Conservation (phyloP, 2,888 invertebrate species). For the Cantharis rufa region DNA sequence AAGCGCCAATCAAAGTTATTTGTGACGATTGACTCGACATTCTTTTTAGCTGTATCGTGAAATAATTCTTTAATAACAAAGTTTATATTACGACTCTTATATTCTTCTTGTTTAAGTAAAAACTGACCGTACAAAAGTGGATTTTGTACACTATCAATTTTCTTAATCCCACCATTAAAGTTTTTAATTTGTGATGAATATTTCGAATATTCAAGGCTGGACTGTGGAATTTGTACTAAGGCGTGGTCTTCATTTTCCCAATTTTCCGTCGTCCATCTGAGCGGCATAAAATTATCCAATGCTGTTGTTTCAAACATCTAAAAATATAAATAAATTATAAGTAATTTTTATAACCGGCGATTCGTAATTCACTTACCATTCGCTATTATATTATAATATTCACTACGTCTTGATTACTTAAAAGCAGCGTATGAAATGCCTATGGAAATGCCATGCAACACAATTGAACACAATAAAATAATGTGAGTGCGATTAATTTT, state of each 20-base stretch:
- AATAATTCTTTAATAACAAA: conserved; percentile 30
- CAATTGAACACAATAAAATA: too few species aligned
- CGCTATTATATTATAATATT: background rate
- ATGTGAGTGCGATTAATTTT: too few species aligned
- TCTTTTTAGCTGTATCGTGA: conserved; percentile 42
- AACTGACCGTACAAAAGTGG: conserved; percentile 42
- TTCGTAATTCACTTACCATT: background rate
- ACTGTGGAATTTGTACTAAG: background rate
- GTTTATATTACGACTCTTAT: conserved; percentile 30
- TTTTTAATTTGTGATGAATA: background rate
- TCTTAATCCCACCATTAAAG: conserved; percentile 4
- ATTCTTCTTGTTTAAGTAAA: conserved; percentile 40
- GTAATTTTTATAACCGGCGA: background rate
- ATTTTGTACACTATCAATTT: conserved; percentile 34
- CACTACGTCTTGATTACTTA: background rate
- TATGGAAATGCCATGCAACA: too few species aligned
- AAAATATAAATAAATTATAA: background rate
- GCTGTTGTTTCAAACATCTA: background rate
- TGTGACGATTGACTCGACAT: conserved; percentile 40
- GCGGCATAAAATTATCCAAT: background rate
- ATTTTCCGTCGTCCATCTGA: background rate
- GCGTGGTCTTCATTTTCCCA: background rate
- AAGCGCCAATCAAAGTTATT: conserved; percentile 46
- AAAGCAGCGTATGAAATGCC: background rate
- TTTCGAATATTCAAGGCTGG: background rate